Percentiles rank a stretch among this genome's conserved stretches.
Conservation (phyloP, 2,113 vertebrate species). For the Pedetes capensis region DNA sequence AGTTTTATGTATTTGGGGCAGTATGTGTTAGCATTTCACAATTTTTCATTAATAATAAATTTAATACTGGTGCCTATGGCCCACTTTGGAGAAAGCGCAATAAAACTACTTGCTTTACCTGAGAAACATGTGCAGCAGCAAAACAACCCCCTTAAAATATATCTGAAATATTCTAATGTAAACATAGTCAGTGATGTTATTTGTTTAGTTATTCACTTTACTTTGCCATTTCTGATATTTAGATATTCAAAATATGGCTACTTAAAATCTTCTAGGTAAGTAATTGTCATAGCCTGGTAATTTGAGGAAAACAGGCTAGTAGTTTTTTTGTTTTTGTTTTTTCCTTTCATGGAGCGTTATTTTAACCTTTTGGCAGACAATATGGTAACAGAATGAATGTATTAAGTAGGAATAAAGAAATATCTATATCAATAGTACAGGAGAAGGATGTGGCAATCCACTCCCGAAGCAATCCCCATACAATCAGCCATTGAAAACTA, state of each 20-base stretch:
- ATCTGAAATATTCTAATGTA: background rate
- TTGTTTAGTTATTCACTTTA: conserved; percentile 31
- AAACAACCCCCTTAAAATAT: background rate
- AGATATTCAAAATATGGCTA: background rate
- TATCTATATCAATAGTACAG: background rate
- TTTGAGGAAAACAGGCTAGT: background rate
- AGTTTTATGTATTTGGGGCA: conserved; percentile 44
- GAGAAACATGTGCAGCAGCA: background rate
- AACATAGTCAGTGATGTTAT: conserved; percentile 8
- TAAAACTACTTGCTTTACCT: conserved; percentile 21
- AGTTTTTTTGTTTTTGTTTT: background rate
- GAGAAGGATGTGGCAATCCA: too few species aligned
- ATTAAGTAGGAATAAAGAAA: background rate
- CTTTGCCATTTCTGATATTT: conserved; percentile 13
- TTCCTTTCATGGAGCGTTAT: background rate
- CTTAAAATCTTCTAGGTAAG: background rate
- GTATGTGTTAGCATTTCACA: conserved; percentile 45
- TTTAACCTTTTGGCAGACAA: conserved; percentile 22
- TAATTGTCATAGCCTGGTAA: conserved; percentile 2
- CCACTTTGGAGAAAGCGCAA: conserved; percentile 46
- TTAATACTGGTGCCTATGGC: conserved; percentile 53
- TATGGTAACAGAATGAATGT: background rate
- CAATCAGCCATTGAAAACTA: too few species aligned
- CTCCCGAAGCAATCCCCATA: too few species aligned
- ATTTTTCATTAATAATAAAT: conserved; percentile 66